Base-by-base conservation (phyloP, 2,113 vertebrate species). In the Argyrosomus japonicus region DNA sequence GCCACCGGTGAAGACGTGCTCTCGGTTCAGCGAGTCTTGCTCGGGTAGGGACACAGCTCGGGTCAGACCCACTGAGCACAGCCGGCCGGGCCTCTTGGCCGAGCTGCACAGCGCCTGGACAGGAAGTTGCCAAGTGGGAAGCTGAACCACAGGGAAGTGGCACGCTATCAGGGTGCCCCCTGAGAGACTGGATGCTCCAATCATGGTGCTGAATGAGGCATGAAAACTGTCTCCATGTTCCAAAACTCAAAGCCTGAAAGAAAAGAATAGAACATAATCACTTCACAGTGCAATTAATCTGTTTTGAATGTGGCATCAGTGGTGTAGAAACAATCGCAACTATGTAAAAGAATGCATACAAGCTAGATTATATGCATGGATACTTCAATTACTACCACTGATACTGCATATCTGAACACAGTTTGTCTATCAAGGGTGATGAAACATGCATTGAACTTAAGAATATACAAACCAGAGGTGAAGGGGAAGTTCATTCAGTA, bases 161-260 rank as follows among this genome's bases (percentile, higher is more conserved):
- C 96, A 97, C 54, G 97, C 96, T 75, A 99, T 96, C 92, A 99
- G 90, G 1, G 97, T 98, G 93, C 98, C 97, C 79, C 97, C 97
- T 25, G 97, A 95, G 85, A 97, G 95, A 87, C 96, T 97, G 75
- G 97, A 96, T 53, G 97, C 92, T 92, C 96, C 97, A 91, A 97
- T 97, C 98, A 99, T 99, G 73, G 47, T 87, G 68, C 64, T 75
- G 68, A 57, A 83, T 51, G 62, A 56, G 36, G 54, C 77, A 72
- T 7, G 56, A 67, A 64, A 17, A 54, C 45, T 29, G 32, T 36
- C 69, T 67, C 76, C 91, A 91, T 88, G 48, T 43, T 87, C 25
- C 50, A 72, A 25, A 40, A 62, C 71, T 53, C 2, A 45, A 79
- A 79, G 25, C 64, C 82, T 88, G 69, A 67, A 88, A 87, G 27